Evolutionary conservation across 2,113 vertebrate genomes (phyloP).

Genomic region (Poeciliopsis prolifica): DNA sequence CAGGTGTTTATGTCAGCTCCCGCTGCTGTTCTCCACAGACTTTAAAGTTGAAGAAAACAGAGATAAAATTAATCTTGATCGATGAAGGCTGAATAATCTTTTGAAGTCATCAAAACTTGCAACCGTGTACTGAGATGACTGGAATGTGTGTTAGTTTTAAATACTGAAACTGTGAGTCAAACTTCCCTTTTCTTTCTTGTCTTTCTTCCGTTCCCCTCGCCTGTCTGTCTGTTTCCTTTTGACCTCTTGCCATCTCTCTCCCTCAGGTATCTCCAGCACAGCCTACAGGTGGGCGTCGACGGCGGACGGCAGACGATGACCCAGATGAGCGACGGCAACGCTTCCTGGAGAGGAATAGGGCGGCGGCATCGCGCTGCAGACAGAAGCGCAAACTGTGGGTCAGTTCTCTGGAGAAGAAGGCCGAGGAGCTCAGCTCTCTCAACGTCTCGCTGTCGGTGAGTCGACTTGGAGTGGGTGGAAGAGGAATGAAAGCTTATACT

Average conservation of each 20-base stretch:
- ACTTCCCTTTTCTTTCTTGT: constrained; percentile 51
- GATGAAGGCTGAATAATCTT: neutral
- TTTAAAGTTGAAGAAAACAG: constrained; percentile 1
- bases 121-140: constrained; percentile 20
- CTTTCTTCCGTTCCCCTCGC: constrained; percentile 15
- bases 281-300: constrained; percentile 90
- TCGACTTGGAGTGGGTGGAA: constrained; percentile 38
- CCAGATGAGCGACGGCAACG: constrained; percentile 94
- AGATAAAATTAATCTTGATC: neutral
- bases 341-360: constrained; percentile 94
- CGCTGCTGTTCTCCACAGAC: neutral
- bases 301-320: constrained; percentile 89
- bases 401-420: constrained; percentile 93
- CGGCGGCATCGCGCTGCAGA: constrained; percentile 93
- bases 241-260: neutral
- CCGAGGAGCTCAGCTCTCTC: constrained; percentile 91
- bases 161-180: constrained; percentile 66
- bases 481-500: constrained; percentile 1
- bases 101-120: constrained; percentile 19
- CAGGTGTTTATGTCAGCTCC: constrained; percentile 77
- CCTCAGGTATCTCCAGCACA: constrained; percentile 91
- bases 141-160: constrained; percentile 32
- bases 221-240: constrained; percentile 19
- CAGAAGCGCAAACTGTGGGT: constrained; percentile 98
- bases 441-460: constrained; percentile 96